phyloP scores from a whole-genome alignment of 2,888 invertebrate species.

The Cataglyphis livida region DNA sequence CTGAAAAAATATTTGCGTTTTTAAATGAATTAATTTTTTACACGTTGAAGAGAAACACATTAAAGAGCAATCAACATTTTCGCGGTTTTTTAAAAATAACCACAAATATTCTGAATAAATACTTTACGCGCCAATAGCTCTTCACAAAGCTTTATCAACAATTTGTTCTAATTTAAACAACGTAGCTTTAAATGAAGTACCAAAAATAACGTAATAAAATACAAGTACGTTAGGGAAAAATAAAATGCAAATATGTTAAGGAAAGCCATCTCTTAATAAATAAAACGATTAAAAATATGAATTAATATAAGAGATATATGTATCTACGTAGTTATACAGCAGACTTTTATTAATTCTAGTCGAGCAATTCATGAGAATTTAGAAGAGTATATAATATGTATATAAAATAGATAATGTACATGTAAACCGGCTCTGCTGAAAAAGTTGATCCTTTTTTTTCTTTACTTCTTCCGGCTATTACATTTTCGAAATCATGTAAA shows the following conservation, averaged over 20 bases:
- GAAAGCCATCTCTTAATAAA: no score
- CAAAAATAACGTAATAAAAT: slow-evolving; percentile 21
- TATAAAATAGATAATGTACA: neutral
- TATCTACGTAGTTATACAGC: neutral
- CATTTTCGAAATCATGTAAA: slow-evolving; percentile 1
- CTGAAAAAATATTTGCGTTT: slow-evolving; percentile 24
- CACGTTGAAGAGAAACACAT: neutral
- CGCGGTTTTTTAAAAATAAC: neutral
- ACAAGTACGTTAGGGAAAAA: neutral
- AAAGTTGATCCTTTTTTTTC: slow-evolving; percentile 11
- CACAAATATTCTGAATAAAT: neutral
- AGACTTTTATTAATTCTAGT: slow-evolving; percentile 5
- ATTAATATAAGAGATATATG: slow-evolving; percentile 13
- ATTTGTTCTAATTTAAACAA: slow-evolving; percentile 9
- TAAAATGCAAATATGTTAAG: neutral
- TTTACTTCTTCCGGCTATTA: neutral
- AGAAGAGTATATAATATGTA: neutral
- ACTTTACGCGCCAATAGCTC: neutral
- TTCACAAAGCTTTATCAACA: slow-evolving; percentile 3
- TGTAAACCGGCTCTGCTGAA: neutral
- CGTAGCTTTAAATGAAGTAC: neutral
- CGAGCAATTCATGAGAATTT: slow-evolving; percentile 25
- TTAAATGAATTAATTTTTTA: slow-evolving; percentile 8
- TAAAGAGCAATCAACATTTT: neutral
- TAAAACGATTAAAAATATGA: slow-evolving; percentile 2